These are phyloP conservation scores for Leptosomus discolor DNA, from an alignment of 2,113 vertebrate species.

Conservation along the genomic window DNA sequence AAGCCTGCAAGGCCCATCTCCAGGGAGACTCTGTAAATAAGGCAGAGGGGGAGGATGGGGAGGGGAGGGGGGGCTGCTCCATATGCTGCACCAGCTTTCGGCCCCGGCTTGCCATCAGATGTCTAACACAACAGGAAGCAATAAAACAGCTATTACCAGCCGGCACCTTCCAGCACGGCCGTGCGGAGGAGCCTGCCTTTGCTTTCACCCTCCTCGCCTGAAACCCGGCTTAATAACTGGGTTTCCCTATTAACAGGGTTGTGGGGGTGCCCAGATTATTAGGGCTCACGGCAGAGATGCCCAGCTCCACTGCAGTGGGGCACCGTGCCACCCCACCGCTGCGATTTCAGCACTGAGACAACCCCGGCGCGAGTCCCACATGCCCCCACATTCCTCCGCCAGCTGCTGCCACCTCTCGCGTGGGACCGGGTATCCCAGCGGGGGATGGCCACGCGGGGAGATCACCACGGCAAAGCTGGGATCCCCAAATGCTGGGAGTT, in stretches of 20 bases:
- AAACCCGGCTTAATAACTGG: background rate
- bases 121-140: slow-evolving; percentile 35
- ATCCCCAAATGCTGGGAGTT: too few species aligned
- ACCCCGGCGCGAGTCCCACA: rapidly evolving
- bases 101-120: background rate
- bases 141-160: background rate
- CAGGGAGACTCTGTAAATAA: slow-evolving; percentile 12
- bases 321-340: rapidly evolving
- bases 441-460: background rate
- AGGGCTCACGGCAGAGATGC: background rate
- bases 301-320: background rate
- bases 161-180: background rate
- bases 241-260: too few species aligned
- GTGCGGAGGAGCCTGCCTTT: background rate
- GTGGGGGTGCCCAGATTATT: rapidly evolving
- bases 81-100: slow-evolving; percentile 27
- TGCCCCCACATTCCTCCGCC: rapidly evolving
- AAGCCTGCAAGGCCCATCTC: slow-evolving; percentile 9
- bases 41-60: background rate
- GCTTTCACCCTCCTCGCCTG: rapidly evolving
- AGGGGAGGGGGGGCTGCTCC: background rate
- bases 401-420: background rate
- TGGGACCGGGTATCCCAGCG: rapidly evolving
- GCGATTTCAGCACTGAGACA: background rate
- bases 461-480: rapidly evolving